Conservation (phyloP, 2,888 invertebrate genomes). For the Parnassius apollo region DNA sequence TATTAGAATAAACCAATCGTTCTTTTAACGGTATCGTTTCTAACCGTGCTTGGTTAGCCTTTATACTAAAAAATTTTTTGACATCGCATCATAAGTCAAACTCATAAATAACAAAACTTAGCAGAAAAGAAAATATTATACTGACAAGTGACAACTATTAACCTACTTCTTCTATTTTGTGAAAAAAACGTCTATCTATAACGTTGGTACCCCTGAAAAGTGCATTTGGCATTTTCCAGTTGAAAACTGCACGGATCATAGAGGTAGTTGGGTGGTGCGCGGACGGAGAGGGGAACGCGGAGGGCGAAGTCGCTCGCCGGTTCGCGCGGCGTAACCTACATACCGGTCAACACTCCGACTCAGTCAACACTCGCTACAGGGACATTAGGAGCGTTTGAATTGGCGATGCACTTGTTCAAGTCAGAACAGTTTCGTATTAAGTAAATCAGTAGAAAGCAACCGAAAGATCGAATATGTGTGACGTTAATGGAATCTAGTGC, state of each 20-base stretch:
- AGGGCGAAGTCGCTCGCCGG: slow-evolving; percentile 51
- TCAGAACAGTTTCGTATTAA: slow-evolving; percentile 8
- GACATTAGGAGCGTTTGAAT: slow-evolving; percentile 70
- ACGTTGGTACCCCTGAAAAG: slow-evolving; percentile 37
- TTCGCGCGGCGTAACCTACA: slow-evolving; percentile 78
- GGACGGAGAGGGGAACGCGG: slow-evolving; percentile 32
- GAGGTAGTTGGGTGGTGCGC: slow-evolving; percentile 64
- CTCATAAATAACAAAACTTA: too few species aligned
- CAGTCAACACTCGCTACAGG: slow-evolving; percentile 82
- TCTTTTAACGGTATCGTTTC: too few species aligned
- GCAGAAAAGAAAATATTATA: too few species aligned
- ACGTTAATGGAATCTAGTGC: too few species aligned
- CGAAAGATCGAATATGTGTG: too few species aligned
- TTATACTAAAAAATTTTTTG: too few species aligned
- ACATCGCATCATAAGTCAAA: too few species aligned
- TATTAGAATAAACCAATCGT: too few species aligned
- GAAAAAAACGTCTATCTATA: slow-evolving; percentile 31
- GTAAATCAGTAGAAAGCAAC: too few species aligned
- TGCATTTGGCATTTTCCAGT: slow-evolving; percentile 71
- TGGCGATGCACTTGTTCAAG: slow-evolving; percentile 53
- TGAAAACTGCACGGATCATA: slow-evolving; percentile 74
- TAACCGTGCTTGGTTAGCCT: too few species aligned
- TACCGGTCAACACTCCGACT: slow-evolving; percentile 81
- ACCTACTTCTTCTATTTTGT: slow-evolving; percentile 38
- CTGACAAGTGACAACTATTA: slow-evolving; percentile 33